Evolutionary conservation across 64 coral and sea anemone species (phyloP).

Genomic region (Pachyseris speciosa): DNA sequence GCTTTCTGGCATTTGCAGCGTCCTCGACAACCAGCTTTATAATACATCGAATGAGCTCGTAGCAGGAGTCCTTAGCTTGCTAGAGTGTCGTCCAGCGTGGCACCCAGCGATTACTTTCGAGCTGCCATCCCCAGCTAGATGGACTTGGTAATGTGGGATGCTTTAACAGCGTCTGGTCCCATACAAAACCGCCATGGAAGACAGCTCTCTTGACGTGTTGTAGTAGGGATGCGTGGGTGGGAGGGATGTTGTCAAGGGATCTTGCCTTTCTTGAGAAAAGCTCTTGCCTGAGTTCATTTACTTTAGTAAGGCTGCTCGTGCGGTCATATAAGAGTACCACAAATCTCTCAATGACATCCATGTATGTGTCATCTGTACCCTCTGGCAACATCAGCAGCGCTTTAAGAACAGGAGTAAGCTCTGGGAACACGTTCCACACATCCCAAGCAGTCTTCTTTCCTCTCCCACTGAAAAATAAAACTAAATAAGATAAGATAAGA

Average conservation of each 20-base stretch:
- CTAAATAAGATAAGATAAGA: too few species aligned
- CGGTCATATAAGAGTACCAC: conserved; percentile 31
- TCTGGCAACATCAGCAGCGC: background rate
- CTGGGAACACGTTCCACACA: conserved; percentile 46
- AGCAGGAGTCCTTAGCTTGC: conserved; percentile 38
- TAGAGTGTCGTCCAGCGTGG: conserved; percentile 44
- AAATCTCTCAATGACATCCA: conserved; percentile 38
- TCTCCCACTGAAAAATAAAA: conserved; percentile 39
- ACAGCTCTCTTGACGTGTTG: conserved; percentile 34
- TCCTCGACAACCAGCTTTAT: conserved; percentile 15
- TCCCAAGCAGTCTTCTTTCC: conserved; percentile 47
- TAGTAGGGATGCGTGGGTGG: background rate
- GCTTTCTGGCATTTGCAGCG: conserved; percentile 49
- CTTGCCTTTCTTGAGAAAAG: conserved; percentile 38
- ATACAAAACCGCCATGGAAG: conserved; percentile 13
- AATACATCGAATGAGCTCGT: conserved; percentile 57
- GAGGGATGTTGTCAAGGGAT: conserved; percentile 22
- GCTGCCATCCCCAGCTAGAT: conserved; percentile 31
- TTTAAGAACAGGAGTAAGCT: conserved; percentile 26
- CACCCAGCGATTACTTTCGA: background rate
- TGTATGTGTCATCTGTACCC: background rate
- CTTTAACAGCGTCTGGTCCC: conserved; percentile 7
- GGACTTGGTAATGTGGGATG: background rate
- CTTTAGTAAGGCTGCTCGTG: conserved; percentile 3
- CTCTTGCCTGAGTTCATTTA: conserved; percentile 25